Evolutionary conservation across 2,888 invertebrate genomes (phyloP).

Genomic region (Ashinkailepas kermadecensis): DNA sequence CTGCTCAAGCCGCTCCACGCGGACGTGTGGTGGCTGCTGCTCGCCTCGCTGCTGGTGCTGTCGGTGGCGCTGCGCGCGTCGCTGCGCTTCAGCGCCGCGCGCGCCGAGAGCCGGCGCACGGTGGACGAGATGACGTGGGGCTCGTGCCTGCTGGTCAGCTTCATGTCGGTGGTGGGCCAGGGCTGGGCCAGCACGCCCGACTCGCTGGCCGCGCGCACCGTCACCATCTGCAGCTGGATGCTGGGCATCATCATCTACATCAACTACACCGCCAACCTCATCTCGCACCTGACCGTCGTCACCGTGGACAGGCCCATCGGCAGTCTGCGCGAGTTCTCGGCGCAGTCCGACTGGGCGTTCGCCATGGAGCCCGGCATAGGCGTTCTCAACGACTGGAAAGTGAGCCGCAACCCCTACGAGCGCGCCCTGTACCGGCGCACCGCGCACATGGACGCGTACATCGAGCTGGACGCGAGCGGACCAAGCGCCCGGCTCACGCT

Average conservation of each 20-base stretch:
- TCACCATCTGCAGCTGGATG: neutral
- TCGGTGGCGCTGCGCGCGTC: neutral
- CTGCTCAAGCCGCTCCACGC: neutral
- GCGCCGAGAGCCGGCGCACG: neutral
- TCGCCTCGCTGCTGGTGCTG: neutral
- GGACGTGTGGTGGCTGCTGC: conserved; percentile 1
- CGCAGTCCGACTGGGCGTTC: neutral
- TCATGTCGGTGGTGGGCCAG: neutral
- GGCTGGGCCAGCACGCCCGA: neutral
- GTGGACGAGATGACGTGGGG: neutral
- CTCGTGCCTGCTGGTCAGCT: neutral
- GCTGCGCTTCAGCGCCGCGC: neutral
- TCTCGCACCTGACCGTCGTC: conserved; percentile 2
- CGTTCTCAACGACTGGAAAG: neutral
- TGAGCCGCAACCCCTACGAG: neutral
- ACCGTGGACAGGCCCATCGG: neutral
- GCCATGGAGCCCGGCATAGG: neutral
- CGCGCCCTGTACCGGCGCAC: neutral
- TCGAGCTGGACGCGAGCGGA: neutral
- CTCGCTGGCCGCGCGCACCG: neutral
- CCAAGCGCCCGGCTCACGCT: neutral
- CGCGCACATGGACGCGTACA: neutral
- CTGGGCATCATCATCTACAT: neutral
- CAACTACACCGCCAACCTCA: conserved; percentile 6
- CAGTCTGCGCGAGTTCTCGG: neutral